Percentiles rank a stretch among this genome's conserved stretches.
Conservation (phyloP, 2,888 invertebrate genomes). For the Amiota communis region DNA sequence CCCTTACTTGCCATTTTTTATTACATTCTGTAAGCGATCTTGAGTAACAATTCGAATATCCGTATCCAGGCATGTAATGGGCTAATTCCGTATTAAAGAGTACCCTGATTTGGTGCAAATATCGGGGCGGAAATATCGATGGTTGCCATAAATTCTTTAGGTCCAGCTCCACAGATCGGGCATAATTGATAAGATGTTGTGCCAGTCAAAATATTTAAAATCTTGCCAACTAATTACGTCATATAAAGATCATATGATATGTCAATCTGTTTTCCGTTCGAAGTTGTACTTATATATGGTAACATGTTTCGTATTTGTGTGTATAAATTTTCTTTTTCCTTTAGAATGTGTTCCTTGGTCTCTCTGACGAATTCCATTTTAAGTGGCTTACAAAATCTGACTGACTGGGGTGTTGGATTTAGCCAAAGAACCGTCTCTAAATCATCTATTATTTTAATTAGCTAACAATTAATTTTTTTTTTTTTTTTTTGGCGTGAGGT, state of each 20-base stretch:
- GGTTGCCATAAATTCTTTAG: neutral
- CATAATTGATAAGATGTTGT: constrained; percentile 35
- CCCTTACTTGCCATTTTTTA: too few species aligned
- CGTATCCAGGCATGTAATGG: too few species aligned
- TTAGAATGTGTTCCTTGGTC: neutral
- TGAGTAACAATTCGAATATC: too few species aligned
- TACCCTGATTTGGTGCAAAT: too few species aligned
- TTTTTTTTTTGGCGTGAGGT: too few species aligned
- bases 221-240: constrained; percentile 35
- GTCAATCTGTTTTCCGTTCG: constrained; percentile 31
- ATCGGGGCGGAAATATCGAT: too few species aligned
- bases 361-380: neutral
- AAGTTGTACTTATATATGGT: constrained; percentile 24
- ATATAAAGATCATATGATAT: constrained; percentile 36
- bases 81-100: too few species aligned
- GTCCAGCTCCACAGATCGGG: neutral
- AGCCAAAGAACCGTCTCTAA: constrained; percentile 26
- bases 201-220: too few species aligned
- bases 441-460: neutral
- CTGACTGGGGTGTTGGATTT: constrained; percentile 34
- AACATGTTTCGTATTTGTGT: constrained; percentile 19
- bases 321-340: neutral
- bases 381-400: constrained; percentile 34
- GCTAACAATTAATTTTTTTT: too few species aligned
- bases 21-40: too few species aligned